Evolutionary conservation across 2,113 vertebrate species (phyloP), one percentile per base, ranked within the genome.

Genomic region (Microcebus ravelobensis): DNA sequence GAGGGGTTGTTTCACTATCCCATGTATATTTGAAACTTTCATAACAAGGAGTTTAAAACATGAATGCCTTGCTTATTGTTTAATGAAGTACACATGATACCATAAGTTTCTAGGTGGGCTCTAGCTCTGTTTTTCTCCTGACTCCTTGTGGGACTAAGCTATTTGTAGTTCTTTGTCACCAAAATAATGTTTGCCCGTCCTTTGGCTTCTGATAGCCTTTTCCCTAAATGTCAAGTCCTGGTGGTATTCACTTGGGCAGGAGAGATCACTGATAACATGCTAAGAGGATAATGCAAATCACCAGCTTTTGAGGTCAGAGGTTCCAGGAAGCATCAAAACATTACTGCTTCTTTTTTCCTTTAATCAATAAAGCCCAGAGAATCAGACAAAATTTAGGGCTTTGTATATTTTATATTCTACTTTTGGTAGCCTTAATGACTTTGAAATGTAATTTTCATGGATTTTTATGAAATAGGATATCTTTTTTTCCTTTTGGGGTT

Each of bases 281-380:
- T 71, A 80, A 97, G 71, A 94, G 42, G 65, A 81, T 70, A 92
- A 94, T 93, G 80, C 70, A 94, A 90, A 95, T 92, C 45, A 74
- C 23, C 57, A 94, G 88, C 29, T 59, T 93, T 92, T 96, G 91
- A 95, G 96, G 95, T 85, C 85, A 87, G 71, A 90, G 45, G 45
- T 90, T 95, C 91, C 87, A 87, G 50, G 25, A 95, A 90, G 55
- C 85, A 95, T 96, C 74, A 91, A 97, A 97, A 97, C 27, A 92
- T 14, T 57, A 63, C 36, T 89, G 50, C 20, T 34, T 48, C 29
- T 18, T 67, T 87, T 23, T 15, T 18, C 10, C 63, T 67, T 86
- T 87, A 92, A 65, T 90, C 81, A 96, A 90, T 96, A 92, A 73
- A 83, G 73, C 39, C 39, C 83, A 95, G 42, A 74, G 86, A 82